Conservation (phyloP, 92 coral and sea anemone species). For the Paragorgia papillata region DNA sequence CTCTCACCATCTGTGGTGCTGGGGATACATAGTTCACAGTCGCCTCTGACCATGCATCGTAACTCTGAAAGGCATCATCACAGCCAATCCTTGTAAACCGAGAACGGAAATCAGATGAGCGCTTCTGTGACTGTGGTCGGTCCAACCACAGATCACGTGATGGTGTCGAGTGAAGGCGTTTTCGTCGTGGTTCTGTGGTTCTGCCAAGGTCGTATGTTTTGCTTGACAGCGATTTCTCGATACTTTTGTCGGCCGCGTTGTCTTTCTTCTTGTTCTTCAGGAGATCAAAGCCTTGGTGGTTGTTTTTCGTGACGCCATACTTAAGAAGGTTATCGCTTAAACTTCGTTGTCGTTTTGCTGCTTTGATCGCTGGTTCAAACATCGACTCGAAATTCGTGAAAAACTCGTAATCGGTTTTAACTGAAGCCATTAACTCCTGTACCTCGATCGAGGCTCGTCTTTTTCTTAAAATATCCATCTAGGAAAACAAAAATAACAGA, state of each 20-base stretch:
- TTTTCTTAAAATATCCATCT: constrained; percentile 33
- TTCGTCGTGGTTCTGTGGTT: too few relatives aligned
- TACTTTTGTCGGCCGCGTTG: too few relatives aligned
- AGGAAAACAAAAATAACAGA: neutral
- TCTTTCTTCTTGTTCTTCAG: too few relatives aligned
- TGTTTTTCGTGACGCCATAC: neutral
- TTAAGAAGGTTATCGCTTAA: neutral
- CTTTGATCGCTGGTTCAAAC: neutral
- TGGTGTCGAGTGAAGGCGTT: too few relatives aligned
- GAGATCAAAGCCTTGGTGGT: neutral
- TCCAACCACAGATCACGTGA: too few relatives aligned
- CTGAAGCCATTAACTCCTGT: constrained; percentile 21
- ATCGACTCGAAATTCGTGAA: constrained; percentile 17
- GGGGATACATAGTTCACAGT: too few relatives aligned
- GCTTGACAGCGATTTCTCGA: neutral
- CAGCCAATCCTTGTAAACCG: neutral
- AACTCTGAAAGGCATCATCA: too few relatives aligned
- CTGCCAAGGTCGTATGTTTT: neutral
- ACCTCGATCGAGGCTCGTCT: constrained; percentile 32
- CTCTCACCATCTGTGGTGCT: too few relatives aligned
- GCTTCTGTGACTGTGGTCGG: too few relatives aligned
- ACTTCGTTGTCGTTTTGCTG: constrained; percentile 31
- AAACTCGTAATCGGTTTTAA: constrained; percentile 21
- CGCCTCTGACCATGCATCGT: too few relatives aligned
- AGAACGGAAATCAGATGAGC: too few relatives aligned